Conservation (phyloP, 2,888 invertebrate genomes). For the Lycophotia porphyrea region DNA sequence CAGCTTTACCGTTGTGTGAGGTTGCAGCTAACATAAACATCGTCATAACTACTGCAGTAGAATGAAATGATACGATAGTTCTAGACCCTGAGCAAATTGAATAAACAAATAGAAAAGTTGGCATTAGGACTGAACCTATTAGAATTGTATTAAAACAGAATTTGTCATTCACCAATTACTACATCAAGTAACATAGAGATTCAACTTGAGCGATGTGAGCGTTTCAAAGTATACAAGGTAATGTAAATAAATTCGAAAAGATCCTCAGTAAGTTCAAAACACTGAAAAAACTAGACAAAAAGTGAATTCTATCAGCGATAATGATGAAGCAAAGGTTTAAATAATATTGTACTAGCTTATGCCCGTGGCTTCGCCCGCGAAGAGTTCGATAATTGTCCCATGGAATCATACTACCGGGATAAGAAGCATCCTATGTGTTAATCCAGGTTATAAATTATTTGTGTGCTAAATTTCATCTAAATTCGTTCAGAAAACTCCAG, state of each 20-base stretch:
- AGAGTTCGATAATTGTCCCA: too few relatives aligned
- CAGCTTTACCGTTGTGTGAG: conserved; percentile 9
- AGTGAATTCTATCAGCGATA: not conserved
- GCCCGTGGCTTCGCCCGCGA: too few relatives aligned
- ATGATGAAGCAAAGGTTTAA: not conserved
- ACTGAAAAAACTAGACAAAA: not conserved
- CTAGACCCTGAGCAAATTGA: not conserved
- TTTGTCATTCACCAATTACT: not conserved
- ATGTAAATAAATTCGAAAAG: not conserved
- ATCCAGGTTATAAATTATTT: too few relatives aligned
- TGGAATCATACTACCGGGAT: too few relatives aligned
- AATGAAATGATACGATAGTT: conserved; percentile 11
- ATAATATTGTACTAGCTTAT: too few relatives aligned
- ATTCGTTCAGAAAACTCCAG: too few relatives aligned
- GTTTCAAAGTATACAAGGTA: not conserved
- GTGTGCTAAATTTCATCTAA: too few relatives aligned
- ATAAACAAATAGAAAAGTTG: not conserved
- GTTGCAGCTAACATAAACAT: conserved; percentile 13
- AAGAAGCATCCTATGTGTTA: too few relatives aligned
- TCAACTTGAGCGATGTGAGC: not conserved
- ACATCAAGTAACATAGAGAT: not conserved
- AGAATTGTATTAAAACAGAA: not conserved
- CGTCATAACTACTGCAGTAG: not conserved
- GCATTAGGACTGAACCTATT: not conserved
- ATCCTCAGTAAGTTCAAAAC: not conserved